Percentiles rank a stretch among this genome's conserved stretches.
Evolutionary conservation across 1,140 invertebrate species (phyloP).

Genomic region (Bombus huntii): DNA sequence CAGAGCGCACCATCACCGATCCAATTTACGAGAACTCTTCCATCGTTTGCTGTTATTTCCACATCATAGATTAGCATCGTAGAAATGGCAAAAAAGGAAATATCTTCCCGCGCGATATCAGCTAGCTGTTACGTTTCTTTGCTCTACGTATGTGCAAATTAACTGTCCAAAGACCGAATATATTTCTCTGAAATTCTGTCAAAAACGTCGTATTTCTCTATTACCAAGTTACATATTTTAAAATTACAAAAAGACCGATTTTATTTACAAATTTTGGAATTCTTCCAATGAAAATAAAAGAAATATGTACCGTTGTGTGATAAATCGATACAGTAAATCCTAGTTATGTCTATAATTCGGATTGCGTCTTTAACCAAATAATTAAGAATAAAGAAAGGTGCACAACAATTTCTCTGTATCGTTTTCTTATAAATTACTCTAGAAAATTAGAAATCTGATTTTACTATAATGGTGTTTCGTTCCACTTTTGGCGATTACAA

Average conservation of each 20-base stretch:
- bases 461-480: too few species aligned
- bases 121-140: too few species aligned
- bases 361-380: background rate
- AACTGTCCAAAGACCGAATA: background rate
- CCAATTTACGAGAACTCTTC: background rate
- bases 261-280: background rate
- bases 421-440: too few species aligned
- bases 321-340: background rate
- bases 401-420: too few species aligned
- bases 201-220: too few species aligned
- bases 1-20: background rate
- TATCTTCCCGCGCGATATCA: too few species aligned
- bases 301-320: background rate
- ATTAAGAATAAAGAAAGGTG: too few species aligned
- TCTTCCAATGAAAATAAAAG: background rate
- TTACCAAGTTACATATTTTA: too few species aligned
- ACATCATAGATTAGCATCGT: background rate
- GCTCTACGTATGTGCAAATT: background rate
- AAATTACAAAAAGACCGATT: too few species aligned
- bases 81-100: background rate
- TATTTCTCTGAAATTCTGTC: background rate
- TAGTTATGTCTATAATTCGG: background rate
- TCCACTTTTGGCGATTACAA: too few species aligned
- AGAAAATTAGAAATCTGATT: slow-evolving; percentile 5
- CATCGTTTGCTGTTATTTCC: background rate